A percentile compares a stretch with the other conserved stretches of the same genome.
These are phyloP conservation scores for Telenomus remus DNA, from an alignment of 1,140 invertebrate genomes.

Conservation along the genomic window DNA sequence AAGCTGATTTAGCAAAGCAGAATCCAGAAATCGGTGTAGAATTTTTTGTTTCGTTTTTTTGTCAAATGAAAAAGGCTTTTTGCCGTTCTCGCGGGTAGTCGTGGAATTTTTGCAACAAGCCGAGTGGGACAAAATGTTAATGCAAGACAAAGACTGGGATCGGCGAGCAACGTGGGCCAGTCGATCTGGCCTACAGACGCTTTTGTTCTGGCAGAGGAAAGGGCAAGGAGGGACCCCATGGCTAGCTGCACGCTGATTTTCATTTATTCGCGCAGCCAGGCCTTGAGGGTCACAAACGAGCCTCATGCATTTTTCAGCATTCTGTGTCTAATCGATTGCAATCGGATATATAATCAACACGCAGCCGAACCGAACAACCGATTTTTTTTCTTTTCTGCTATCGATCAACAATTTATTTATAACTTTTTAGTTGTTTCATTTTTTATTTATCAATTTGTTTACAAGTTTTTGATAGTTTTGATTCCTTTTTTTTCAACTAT, in stretches of 20 bases:
- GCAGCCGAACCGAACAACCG: slow-evolving; percentile 6
- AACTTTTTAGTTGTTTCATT: too few relatives aligned
- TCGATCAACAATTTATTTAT: background rate
- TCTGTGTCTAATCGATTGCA: slow-evolving; percentile 53
- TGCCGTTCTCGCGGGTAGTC: background rate
- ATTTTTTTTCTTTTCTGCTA: background rate
- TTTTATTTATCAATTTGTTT: too few relatives aligned
- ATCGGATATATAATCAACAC: slow-evolving; percentile 40
- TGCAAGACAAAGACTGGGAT: slow-evolving; percentile 42
- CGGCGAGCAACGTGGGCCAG: slow-evolving; percentile 41
- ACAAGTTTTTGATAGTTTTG: too few relatives aligned
- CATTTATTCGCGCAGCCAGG: slow-evolving; percentile 56
- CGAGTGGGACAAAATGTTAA: slow-evolving; percentile 39
- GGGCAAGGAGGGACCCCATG: slow-evolving; percentile 41
- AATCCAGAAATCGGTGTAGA: too few relatives aligned
- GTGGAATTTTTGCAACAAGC: slow-evolving; percentile 27
- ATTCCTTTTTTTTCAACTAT: too few relatives aligned
- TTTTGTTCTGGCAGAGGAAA: slow-evolving; percentile 54
- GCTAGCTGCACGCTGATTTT: slow-evolving; percentile 50
- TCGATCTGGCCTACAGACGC: slow-evolving; percentile 54
- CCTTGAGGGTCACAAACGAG: slow-evolving; percentile 56
- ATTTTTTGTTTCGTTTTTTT: too few relatives aligned
- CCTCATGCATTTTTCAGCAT: slow-evolving; percentile 58
- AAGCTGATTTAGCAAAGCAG: too few relatives aligned
- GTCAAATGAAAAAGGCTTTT: slow-evolving; percentile 1